Evolutionary conservation across 2,888 invertebrate species (phyloP), one percentile per base, ranked within the genome.

Genomic region (Tipula confusa): DNA sequence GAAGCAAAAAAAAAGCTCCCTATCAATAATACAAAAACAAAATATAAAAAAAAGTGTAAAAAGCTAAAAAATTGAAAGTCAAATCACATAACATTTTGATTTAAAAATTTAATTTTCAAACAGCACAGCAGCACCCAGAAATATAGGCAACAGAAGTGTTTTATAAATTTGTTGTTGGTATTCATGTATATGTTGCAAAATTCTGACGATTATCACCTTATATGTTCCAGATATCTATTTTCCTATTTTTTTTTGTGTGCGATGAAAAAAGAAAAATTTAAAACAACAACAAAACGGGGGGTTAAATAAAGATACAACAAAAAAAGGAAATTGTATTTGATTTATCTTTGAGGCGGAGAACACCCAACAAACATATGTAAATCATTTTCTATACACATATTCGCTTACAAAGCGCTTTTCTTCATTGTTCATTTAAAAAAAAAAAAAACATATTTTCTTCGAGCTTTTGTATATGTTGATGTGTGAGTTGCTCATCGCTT

Each of bases 61-160:
- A 64, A 11, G 64, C 18, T n/a, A n/a, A n/a, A 64, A 64, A 64
- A 64, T 64, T 64, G 64, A 64, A 64, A 64, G 64, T 64, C 64
- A 64, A 64, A 18, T 64, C 64, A 64, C 64, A 64, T 64, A 64
- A 64, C 64, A 64, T 64, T 64, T 38, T 64, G 11, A 13, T 13
- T 64, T 64, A 24, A 24, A 64, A 64, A 64, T 64, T 64, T 64
- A 64, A 64, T 64, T 64, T 64, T 64, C 24, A 64, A 18, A 64
- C 64, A 64, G 64, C 64, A 11, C 64, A 24, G 13, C 64, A 64
- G n/a, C n/a, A n/a, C n/a, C 64, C 64, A 18, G 64, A 64, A 64
- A 64, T n/a, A n/a, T 64, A 24, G 64, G 64, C 64, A 64, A 24
- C 64, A 64, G 64, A 18, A 64, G 24, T 64, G 64, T 64, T 64